Evolutionary conservation across 2,888 invertebrate genomes (phyloP), one percentile per base, ranked within the genome.

Genomic region (Microctonus aethiopoides): DNA sequence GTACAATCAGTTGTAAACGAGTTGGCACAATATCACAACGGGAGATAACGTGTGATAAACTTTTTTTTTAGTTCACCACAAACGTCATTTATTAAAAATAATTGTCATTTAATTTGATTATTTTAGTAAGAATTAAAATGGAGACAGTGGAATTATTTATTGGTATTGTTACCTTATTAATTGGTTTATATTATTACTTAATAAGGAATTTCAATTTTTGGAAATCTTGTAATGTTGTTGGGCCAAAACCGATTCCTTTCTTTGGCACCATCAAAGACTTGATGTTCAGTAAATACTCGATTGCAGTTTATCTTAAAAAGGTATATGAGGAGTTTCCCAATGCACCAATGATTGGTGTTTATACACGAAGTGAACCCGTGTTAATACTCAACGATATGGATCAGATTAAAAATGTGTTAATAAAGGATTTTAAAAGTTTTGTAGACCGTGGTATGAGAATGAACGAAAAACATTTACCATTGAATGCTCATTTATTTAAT

Each of bases 381-480:
- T 65, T 88, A 0, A 6, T 89, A 10, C 32, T 88, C 0, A 70
- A 82, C 1, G 87, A 81, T 71, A 85, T 86, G 0, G 83, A 87
- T 5, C 54, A 87, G 11, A 81, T 85, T 6, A 82, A 79, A 24
- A 82, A 84, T 4, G 77, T 89, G 0, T 78, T 87, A 13, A 86
- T 88, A 10, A 84, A 80, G 11, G 86, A 88, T 46, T 89, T 87
- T 29, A 82, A 83, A 67, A 3, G 78, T 46, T 87, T 85, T 26
- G 66, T 78, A 1, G 74, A 79, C 16, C 81, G 84, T 22, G 85
- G 85, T 11, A 57, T 83, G 2, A 74, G 83, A 76, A 73, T 87
- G 1, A 83, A 87, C 70, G 86, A 87, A 39, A 77, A 77, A 59
- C 72, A 76, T 59, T 90, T 90, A 67, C 88, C 87, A 0, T 75